Evolutionary conservation across 2,888 invertebrate species (phyloP), one percentile per base, ranked within the genome.

Genomic region (Slavum lentiscoides): DNA sequence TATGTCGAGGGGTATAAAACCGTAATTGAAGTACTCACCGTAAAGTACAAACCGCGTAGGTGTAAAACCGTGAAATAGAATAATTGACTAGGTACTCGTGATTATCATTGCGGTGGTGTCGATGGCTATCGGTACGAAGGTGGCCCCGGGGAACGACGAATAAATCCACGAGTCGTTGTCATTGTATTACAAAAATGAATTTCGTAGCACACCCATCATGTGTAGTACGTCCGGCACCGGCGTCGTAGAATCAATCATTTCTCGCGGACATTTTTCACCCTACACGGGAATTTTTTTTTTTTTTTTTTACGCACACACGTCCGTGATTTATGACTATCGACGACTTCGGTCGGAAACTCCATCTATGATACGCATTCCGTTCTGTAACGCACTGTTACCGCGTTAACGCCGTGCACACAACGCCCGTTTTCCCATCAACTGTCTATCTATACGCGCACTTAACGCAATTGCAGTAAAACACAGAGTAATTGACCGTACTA

Each of bases 221-320:
- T 8, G n/a, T n/a, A n/a, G n/a, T n/a, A 53, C 49, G n/a, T 53
- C 53, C n/a, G 37, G 49, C 30, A 19, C 19, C 13, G 8, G 30
- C 30, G 30, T 30, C 37, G 21, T 49, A 17, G 49, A 62, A 73
- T 73, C 62, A 73, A 73, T 73, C 73, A 62, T 73, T 19, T 61
- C 39, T 19, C n/a, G 9, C 13, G n/a, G 30, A 53, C 74, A 4
- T 74, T 37, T 49, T 74, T 55, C 55, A 53, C 8, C 61, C 6
- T 7, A 61, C 30, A 61, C 9, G 37, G 30, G 11, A 13, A 49
- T 49, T n/a, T n/a, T 74, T n/a, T n/a, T n/a, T n/a, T n/a, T n/a
- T n/a, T n/a, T n/a, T n/a, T 62, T 64, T 37, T n/a, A 53, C n/a
- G 17, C 64, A n/a, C 9, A 49, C 39, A 62, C n/a, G 15, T 13